Conservation (phyloP, 2,888 invertebrate genomes). For the Macaria notata region DNA sequence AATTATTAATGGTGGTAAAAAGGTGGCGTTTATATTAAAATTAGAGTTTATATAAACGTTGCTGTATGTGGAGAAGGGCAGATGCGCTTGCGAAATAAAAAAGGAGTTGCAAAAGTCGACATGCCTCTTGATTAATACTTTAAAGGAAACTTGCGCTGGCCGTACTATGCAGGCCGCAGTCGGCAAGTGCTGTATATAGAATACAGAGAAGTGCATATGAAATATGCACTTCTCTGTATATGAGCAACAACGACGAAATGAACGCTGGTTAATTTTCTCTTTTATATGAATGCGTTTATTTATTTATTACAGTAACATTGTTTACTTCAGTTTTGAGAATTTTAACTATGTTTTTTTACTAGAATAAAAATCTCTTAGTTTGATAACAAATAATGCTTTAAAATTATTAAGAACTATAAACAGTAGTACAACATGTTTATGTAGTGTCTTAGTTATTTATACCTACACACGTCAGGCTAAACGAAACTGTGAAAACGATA, state of each 20-base stretch:
- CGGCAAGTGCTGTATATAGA: slow-evolving; percentile 27
- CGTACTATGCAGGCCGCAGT: slow-evolving; percentile 48
- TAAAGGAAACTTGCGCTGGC: slow-evolving; percentile 68
- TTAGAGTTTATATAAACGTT: slow-evolving; percentile 21
- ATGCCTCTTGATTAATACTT: slow-evolving; percentile 69
- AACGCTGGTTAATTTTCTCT: not conserved
- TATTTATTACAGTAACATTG: too few species aligned
- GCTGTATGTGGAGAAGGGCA: slow-evolving; percentile 48
- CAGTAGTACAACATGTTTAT: too few species aligned
- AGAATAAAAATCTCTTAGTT: too few species aligned
- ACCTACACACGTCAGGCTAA: not conserved
- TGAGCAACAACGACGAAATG: slow-evolving; percentile 14
- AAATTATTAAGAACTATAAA: too few species aligned
- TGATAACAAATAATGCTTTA: too few species aligned
- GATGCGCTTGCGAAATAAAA: slow-evolving; percentile 62
- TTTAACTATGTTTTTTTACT: too few species aligned
- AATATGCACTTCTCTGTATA: slow-evolving; percentile 29
- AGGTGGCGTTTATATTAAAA: slow-evolving; percentile 8
- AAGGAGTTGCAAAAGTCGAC: slow-evolving; percentile 50
- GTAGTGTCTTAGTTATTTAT: too few species aligned
- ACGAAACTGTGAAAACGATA: slow-evolving; percentile 5
- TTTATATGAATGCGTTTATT: not conserved
- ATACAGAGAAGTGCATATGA: slow-evolving; percentile 25
- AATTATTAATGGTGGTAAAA: slow-evolving; percentile 1
- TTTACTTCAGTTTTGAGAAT: too few species aligned